Base-by-base conservation (phyloP, 2,888 invertebrate genomes). In the Odontocerum albicorne region DNA sequence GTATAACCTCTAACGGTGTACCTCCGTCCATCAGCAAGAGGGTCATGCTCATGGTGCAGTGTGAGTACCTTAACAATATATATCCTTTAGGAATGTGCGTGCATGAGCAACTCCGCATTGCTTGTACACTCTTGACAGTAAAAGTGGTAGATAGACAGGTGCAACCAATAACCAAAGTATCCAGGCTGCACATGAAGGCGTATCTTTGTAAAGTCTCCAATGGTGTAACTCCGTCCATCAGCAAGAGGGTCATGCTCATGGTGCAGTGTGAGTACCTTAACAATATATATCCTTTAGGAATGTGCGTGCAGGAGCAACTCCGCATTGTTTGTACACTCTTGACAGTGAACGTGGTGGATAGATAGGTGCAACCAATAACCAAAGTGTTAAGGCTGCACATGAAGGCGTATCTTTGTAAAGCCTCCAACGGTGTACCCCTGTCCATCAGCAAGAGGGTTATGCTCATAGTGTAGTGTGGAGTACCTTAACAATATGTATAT, bases 191-290 rank as follows among this genome's bases (percentile, higher is more conserved):
- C 70, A 94, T 94, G 93, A 94, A 92, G 3, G 90, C 92, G 15
- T 95, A 94, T 73, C 78, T 94, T 62, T 94, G 94, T 74, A 93
- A 94, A 60, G 96, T 95, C 3, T 91, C 91, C 39, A 96, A 96
- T 68, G 92, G 92, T 44, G 92, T 96, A 1, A 92, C 92, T 17
- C 94, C 94, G 12, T 90, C 92, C 33, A 92, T 91, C 67, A 92
- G 92, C 76, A 89, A 91, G 71, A 79, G 90, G 62, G 88, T 92
- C 52, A 84, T 88, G 64, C 81, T 92, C 36, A 84, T 88, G 74
- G 91, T 92, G 49, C 89, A 90, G 75, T 90, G 90, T 90, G 77
- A 87, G 88, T n/a, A n/a, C n/a, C n/a, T n/a, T n/a, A n/a, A n/a
- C n/a, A n/a, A n/a, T n/a, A n/a, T n/a, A n/a, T n/a, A n/a, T n/a